Evolutionary conservation across 1,140 invertebrate species (phyloP), one percentile per base, ranked within the genome.

Genomic region (Spodoptera litura): DNA sequence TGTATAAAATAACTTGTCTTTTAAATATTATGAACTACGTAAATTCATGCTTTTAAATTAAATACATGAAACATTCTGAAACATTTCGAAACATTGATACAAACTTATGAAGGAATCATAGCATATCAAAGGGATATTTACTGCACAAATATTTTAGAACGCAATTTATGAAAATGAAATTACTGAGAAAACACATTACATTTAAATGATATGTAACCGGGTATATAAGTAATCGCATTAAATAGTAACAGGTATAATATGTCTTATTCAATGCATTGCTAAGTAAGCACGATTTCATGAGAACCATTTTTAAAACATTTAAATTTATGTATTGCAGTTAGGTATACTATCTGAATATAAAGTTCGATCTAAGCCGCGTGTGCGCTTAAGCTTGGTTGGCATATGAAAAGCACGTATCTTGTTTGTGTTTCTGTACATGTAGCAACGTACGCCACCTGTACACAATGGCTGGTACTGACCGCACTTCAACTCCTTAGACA

Each of bases 391-490:
- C 61, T 38, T 49, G 61, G n/a, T 64, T 64, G 20, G 61, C 61
- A 49, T 49, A 64, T n/a, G 61, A 64, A 64, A 64, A 64, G 38
- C 35, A 64, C n/a, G 61, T 64, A 35, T 64, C n/a, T 13, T 49
- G 38, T 12, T 66, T 66, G 38, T 49, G 38, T 38, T n/a, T 38
- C 58, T 12, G 13, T 27, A 11, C 58, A 61, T 49, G 38, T 66
- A 25, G n/a, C 6, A 10, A 70, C 25, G 66, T 52, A 31, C 25
- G 66, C 25, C 25, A 51, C 49, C 66, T 52, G 66, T 53, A 70
- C 66, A 70, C 66, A 70, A 70, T 70, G 49, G 66, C 25, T 12
- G 12, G 52, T 52, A 20, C 49, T 70, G 49, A 25, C 66, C 49
- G 38, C 61, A 52, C 66, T 70, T 31, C 25, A 31, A 6, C 4